Evolutionary conservation across 2,113 vertebrate species (phyloP), one percentile per base, ranked within the genome.

Genomic region (Pomatorhinus ruficollis): DNA sequence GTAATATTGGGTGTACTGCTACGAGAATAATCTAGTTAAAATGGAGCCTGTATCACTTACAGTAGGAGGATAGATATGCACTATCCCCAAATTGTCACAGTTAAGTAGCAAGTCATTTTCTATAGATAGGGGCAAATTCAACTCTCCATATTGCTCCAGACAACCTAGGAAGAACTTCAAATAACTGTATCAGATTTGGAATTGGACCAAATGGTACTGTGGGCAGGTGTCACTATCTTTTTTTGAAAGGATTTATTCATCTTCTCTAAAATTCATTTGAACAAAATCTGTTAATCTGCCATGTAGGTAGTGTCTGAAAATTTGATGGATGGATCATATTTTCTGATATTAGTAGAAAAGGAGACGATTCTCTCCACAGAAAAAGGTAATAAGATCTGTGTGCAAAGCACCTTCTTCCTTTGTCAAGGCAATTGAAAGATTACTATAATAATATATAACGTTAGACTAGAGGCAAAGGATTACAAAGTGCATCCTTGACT

Each of bases 281-380:
- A 84, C 12, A 90, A 85, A 85, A 82, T 93, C 50, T 88, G 71
- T 81, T 87, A 77, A 83, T 86, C 59, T 93, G n/a, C 39, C 70
- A 87, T 61, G 39, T 94, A 86, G 52, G 33, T 52, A 63, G 47
- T 52, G 42, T 27, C 68, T 81, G 75, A 90, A 82, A 83, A 74
- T 77, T 59, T 93, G 90, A 86, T 68, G 44, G 76, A 90, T 93
- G 86, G 35, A 74, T 83, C 35, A 37, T 27, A 83, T 93, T 92
- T 90, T 59, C 19, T 85, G 35, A 49, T 86, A 81, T 86, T 90
- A 88, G 71, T 37, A 40, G 59, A 77, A 90, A 91, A 90, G 31
- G 4, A 74, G 45, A 69, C 42, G 33, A 31, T 56, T 88, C 7
- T 90, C 15, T 74, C 39, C 9, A 10, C 21, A 81, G 64, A 63